These are phyloP conservation scores for Rhadina sibilatrix DNA, from an alignment of 2,113 vertebrate genomes.

Conservation along the genomic window DNA sequence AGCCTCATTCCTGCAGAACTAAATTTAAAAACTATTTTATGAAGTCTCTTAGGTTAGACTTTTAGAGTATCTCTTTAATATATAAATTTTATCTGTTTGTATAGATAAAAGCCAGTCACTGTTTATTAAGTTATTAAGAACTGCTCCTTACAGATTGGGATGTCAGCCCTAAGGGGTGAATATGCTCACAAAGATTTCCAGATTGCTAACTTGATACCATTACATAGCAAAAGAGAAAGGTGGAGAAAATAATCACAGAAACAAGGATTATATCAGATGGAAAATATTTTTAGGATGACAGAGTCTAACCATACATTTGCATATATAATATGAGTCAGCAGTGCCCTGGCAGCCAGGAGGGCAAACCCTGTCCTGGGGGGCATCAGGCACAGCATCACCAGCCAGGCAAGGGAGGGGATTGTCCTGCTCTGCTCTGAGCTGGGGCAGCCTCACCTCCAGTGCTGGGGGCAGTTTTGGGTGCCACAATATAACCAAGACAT, in stretches of 20 bases:
- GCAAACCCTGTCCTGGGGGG: accelerated
- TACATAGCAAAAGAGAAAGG: not conserved
- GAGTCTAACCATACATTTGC: not conserved
- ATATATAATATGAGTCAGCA: not conserved
- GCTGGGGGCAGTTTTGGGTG: not conserved
- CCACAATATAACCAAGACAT: accelerated
- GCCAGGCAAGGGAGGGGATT: not conserved
- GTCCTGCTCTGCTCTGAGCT: not conserved
- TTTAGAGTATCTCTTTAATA: not conserved
- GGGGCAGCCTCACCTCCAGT: accelerated
- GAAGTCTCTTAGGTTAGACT: not conserved
- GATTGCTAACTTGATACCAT: not conserved
- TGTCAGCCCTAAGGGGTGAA: not conserved
- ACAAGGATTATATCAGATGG: not conserved
- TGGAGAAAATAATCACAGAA: not conserved
- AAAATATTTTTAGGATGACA: not conserved
- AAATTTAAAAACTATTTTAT: not conserved
- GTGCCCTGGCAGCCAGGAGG: not conserved
- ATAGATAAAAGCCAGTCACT: not conserved
- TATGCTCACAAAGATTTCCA: not conserved
- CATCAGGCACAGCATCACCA: not conserved
- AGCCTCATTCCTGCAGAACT: accelerated
- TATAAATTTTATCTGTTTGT: not conserved
- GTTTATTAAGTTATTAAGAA: not conserved
- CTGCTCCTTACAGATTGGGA: not conserved